Evolutionary conservation across 2,888 invertebrate genomes (phyloP), one percentile per base, ranked within the genome.

Genomic region (Dicyrtomina minuta): DNA sequence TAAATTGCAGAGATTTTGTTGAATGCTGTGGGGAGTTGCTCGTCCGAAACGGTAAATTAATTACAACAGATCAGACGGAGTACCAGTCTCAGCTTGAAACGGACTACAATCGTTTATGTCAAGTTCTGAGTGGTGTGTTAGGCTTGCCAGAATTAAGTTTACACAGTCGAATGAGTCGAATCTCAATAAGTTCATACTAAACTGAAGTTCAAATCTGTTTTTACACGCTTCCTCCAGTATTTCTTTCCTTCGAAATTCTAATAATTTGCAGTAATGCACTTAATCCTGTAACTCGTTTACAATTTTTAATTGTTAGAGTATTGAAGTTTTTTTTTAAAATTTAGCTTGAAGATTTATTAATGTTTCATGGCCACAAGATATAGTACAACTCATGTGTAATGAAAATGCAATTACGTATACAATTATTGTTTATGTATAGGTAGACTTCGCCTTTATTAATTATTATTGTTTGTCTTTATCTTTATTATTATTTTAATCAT

Each of bases 11-110:
- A 55, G 78, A 78, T 66, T 78, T 78, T 70, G 77, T 78, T 13
- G 78, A 78, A 66, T 77, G 78, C 58, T 78, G 78, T 68, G 75
- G 78, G 33, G 76, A 78, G 56, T 61, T 78, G 4, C 49, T 78
- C n/a, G 72, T 77, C 10, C 76, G 76, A 41, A 78, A 78, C 39
- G 77, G 76, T 51, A 74, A 73, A 61, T 66, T 78, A 33, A 78
- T 78, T 51, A 70, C 73, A 43, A 62, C 75, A 3, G 78, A 78
- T 59, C 78, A 77, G 72, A 46, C 69, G 13, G 78, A 78, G 43
- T 78, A 78, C 43, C 78, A 78, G 46, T 66, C 68, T 22, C 77
- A 78, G 61, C 53, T 78, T 26, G 77, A 78, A 61, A 61, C 74
- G 10, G 78, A 78, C 53, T 78, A 76, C 46, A 70, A 71, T 10